phyloP scores from a whole-genome alignment of 2,797 vertebrate species.

The Holocentrus rufus region DNA sequence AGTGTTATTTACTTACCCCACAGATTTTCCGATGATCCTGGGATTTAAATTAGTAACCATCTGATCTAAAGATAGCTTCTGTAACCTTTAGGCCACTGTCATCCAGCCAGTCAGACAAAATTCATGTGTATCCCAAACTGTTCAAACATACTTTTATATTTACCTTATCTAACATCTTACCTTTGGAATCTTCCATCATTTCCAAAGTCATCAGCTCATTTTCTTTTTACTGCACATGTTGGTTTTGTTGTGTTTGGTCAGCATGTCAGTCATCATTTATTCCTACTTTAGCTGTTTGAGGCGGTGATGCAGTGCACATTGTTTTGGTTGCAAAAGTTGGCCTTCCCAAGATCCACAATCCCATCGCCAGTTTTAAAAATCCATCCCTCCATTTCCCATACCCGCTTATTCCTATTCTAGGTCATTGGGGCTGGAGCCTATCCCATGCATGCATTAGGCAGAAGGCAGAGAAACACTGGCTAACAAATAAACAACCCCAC shows the following conservation, averaged over 20 bases:
- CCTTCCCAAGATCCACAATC: constrained; percentile 40
- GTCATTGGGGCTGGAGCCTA: too few species aligned
- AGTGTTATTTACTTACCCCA: constrained; percentile 24
- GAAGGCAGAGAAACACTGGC: too few species aligned
- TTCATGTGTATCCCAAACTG: neutral
- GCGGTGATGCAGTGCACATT: constrained; percentile 31
- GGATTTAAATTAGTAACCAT: constrained; percentile 21
- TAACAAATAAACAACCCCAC: too few species aligned
- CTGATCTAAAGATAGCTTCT: constrained; percentile 10
- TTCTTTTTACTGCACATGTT: constrained; percentile 1
- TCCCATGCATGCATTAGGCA: too few species aligned
- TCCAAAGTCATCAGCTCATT: constrained; percentile 5
- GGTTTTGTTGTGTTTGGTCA: constrained; percentile 40
- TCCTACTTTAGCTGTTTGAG: neutral
- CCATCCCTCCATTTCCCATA: too few species aligned
- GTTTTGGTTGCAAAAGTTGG: constrained; percentile 55
- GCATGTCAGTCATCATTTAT: constrained; percentile 50
- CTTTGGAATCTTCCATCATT: neutral
- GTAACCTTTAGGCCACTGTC: neutral
- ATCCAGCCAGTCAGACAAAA: neutral
- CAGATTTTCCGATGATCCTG: constrained; percentile 16
- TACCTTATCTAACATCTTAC: constrained; percentile 6
- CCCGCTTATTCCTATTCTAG: neutral
- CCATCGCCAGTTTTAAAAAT: constrained; percentile 33
- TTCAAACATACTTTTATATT: neutral